Evolutionary conservation across 2,113 vertebrate species (phyloP), one percentile per base, ranked within the genome.

Genomic region (Ellobius talpinus): DNA sequence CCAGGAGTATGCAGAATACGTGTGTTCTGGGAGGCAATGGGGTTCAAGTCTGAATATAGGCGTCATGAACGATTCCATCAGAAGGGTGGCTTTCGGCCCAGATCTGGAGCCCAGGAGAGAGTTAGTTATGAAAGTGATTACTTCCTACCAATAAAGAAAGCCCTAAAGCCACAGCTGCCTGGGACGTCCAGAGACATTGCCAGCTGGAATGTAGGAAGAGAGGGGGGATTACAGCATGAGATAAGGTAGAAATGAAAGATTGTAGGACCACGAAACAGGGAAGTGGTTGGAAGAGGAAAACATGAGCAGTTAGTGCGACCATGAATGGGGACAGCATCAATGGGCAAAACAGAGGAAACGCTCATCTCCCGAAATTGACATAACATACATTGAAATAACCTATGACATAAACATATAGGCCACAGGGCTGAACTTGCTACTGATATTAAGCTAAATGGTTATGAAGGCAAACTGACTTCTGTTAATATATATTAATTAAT

Each of bases 231-330:
- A 5, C 16, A 78, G 17, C 24, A 74, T 14, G 39, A 82, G 74
- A 31, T 13, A 78, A 26, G 3, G 14, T 10, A 66, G 7, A 87
- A 19, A 72, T 31, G 14, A 91, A 88, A 88, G 16, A 0, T 39
- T 42, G 10, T 58, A 50, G 89, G 55, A 29, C 94, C 13, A 87
- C 26, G 14, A 87, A 96, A 74, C 29, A 29, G 3, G 5, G 14
- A 93, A 74, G 26, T 52, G 61, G 91, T 93, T 93, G 52, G 70
- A 77, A 90, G 61, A 86, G 10, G 55, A 68, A 68, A 5, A 87
- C 66, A n/a, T 84, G 45, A 87, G 70, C 52, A 85, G 3, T 76
- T 66, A 87, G 47, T 76, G n/a, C 65, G 89, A 72, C 74, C 50
- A 45, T 33, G 17, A 58, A 55, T 1, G 14, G 61, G 19, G n/a